These are phyloP conservation scores for Triplophysa siluroides DNA, from an alignment of 2,113 vertebrate genomes.

Conservation along the genomic window DNA sequence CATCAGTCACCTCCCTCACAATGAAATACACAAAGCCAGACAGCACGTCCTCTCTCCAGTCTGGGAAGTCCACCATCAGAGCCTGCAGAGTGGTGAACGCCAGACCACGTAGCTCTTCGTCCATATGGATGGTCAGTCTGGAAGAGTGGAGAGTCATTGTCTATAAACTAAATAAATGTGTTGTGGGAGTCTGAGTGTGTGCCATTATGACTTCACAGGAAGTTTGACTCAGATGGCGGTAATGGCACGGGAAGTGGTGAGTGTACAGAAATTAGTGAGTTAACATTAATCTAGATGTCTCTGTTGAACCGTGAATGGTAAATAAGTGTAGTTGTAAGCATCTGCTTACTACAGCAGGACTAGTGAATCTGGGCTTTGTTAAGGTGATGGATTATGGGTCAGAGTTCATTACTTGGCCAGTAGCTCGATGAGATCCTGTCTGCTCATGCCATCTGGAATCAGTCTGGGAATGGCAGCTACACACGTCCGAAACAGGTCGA, in stretches of 20 bases:
- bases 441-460: slow-evolving; percentile 98
- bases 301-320: not conserved
- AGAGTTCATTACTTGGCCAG: slow-evolving; percentile 85
- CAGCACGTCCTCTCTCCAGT: slow-evolving; percentile 97
- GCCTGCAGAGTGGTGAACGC: slow-evolving; percentile 98
- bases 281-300: not conserved
- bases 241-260: not conserved
- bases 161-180: not conserved
- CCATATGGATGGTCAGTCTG: slow-evolving; percentile 98
- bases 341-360: not conserved
- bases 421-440: slow-evolving; percentile 96
- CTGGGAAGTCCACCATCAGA: slow-evolving; percentile 95
- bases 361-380: not conserved
- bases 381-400: not conserved
- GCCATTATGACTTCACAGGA: not conserved
- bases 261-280: not conserved
- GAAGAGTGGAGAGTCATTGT: slow-evolving; percentile 5
- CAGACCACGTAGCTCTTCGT: slow-evolving; percentile 94
- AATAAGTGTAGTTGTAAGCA: not conserved
- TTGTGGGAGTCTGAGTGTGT: not conserved
- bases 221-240: slow-evolving; percentile 9
- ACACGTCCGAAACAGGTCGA: slow-evolving; percentile 97
- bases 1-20: slow-evolving; percentile 93
- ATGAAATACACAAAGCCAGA: slow-evolving; percentile 97
- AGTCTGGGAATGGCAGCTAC: slow-evolving; percentile 96